Conservation (phyloP, 2,113 vertebrate species). For the Phylloscopus trochilus region DNA sequence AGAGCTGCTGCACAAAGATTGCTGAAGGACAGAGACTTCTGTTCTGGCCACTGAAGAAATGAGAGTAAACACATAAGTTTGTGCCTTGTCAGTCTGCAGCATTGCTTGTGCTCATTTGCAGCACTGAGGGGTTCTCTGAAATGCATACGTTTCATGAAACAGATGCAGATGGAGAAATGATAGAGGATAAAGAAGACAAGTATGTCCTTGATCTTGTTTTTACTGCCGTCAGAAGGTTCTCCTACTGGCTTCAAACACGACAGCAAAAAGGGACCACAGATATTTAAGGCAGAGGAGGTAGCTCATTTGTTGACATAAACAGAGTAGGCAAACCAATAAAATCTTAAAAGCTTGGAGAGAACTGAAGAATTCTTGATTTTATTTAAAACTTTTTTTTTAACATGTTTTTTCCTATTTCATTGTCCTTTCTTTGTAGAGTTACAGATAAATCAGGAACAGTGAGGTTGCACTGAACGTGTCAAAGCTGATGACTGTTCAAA, state of each 20-base stretch:
- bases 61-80: neutral
- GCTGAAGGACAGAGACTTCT: neutral
- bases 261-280: neutral
- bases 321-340: neutral
- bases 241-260: neutral
- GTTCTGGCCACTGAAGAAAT: neutral
- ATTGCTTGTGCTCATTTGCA: neutral
- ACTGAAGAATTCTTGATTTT: neutral
- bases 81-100: neutral
- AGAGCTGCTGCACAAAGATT: neutral
- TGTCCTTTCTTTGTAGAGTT: neutral
- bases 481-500: neutral
- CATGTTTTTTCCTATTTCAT: neutral
- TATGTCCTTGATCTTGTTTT: neutral
- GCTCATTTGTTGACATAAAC: neutral
- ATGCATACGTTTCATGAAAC: neutral
- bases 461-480: neutral
- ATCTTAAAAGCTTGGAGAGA: neutral
- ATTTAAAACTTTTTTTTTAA: neutral
- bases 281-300: neutral
- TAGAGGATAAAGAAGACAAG: neutral
- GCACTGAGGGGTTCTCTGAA: neutral
- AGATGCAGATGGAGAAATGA: neutral
- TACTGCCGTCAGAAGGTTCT: neutral
- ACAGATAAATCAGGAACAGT: neutral